Base-by-base conservation (phyloP, 2,888 invertebrate genomes). In the Euspilapteryx auroguttella region DNA sequence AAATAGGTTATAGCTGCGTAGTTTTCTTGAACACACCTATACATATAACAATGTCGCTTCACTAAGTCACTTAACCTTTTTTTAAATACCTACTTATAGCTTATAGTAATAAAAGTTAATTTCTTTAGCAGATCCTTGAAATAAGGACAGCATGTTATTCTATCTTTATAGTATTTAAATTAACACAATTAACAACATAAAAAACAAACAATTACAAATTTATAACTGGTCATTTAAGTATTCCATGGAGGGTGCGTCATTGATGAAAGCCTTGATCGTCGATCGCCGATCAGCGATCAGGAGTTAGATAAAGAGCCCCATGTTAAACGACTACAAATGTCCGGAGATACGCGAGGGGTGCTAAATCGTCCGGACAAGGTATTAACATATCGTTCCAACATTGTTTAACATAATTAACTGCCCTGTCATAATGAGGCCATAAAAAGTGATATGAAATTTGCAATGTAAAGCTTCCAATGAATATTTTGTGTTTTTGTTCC, bases 341-440 rank as follows among this genome's bases (percentile, higher is more conserved):
- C 44, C 36, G 33, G 35, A 39, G 42, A 14, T 48, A 52, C 35
- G 37, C 9, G 21, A 21, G 58, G 66, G 71, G 66, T 54, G 69
- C 64, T 71, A 66, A 75, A 71, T 71, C 66, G 71, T 61, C 63
- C 57, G 39, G 42, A 41, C 48, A 47, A 47, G 47, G 32, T 43
- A 69, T 73, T 73, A 62, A 61, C 71, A 71, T 71, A 68, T 61
- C 55, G 27, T 49, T 55, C 56, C 53, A 55, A 56, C 56, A 57
- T 56, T 53, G 48, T 55, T 68, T 64, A 57, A 51, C 62, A 64
- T 66, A 64, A 62, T 62, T 55, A 40, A 33, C 29, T 34, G 25
- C 25, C 13, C 26, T 27, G 20, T 34, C 29, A 30, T 14, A 34
- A 29, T 21, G 27, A 27, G 15, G 15, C 28, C 11, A 14, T 32